Percentiles rank a stretch among this genome's conserved stretches.
These are phyloP conservation scores for Phragmatobia fuliginosa DNA, from an alignment of 2,888 invertebrate genomes.

Conservation along the genomic window DNA sequence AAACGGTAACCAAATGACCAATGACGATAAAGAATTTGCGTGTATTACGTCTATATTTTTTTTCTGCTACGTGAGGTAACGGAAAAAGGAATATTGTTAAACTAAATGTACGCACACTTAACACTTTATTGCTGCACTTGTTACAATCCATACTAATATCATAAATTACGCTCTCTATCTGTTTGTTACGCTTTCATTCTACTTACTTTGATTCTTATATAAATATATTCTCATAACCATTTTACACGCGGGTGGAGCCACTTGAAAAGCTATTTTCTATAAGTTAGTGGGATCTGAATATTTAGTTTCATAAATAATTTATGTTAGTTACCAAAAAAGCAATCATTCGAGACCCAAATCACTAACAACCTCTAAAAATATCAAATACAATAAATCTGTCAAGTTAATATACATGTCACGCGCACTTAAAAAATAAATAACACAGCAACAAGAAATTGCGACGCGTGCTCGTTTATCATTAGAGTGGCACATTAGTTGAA, in stretches of 20 bases:
- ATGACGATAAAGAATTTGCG: neutral
- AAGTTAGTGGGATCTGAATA: neutral
- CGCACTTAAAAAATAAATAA: neutral
- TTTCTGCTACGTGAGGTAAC: neutral
- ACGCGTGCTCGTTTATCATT: constrained; percentile 36
- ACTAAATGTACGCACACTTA: neutral
- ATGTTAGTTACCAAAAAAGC: neutral
- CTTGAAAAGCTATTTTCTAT: no score
- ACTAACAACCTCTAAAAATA: neutral
- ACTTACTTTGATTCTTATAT: no score
- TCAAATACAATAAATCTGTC: neutral
- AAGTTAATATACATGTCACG: neutral
- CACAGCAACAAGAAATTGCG: constrained; percentile 1
- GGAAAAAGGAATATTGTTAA: neutral
- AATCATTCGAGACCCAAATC: neutral
- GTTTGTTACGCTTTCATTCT: no score
- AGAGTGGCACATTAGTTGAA: constrained; percentile 58
- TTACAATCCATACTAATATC: no score
- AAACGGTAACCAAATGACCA: neutral
- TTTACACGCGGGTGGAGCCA: no score
- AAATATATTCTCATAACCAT: no score
- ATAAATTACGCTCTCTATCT: no score
- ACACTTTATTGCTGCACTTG: neutral
- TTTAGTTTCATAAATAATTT: neutral
- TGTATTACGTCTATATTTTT: neutral